Evolutionary conservation across 1,140 invertebrate species (phyloP).

Genomic region (Drosophila cardini): DNA sequence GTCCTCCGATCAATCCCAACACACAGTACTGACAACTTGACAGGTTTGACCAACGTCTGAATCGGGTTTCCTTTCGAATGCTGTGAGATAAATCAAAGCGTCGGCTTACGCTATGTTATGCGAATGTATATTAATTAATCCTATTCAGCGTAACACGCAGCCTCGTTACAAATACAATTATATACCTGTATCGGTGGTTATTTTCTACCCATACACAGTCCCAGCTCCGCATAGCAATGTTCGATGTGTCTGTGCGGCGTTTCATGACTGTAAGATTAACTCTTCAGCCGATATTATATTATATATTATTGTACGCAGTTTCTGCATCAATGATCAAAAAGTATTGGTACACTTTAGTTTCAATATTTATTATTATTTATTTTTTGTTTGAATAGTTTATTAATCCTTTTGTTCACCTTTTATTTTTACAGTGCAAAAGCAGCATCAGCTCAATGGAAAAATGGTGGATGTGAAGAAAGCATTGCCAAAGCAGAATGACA

Average conservation of each 20-base stretch:
- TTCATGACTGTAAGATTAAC: conserved; percentile 75
- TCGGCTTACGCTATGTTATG: conserved; percentile 82
- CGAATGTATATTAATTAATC: conserved; percentile 54
- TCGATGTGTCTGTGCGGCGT: conserved; percentile 77
- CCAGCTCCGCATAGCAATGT: conserved; percentile 80
- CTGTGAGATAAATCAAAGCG: conserved; percentile 86
- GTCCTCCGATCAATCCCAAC: background rate
- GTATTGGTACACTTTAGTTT: conserved; percentile 61
- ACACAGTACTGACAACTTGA: conserved; percentile 70
- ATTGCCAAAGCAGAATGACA: conserved; percentile 89
- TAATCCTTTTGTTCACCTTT: conserved; percentile 5
- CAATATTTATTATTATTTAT: background rate
- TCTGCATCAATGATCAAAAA: conserved; percentile 73
- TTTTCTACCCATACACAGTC: conserved; percentile 46
- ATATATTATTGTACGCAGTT: conserved; percentile 44
- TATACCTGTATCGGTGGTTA: too few relatives aligned
- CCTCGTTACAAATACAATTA: conserved; percentile 64
- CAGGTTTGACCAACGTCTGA: conserved; percentile 31
- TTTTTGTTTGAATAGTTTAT: background rate
- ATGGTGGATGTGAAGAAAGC: conserved; percentile 93
- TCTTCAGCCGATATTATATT: conserved; percentile 74
- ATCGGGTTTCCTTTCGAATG: conserved; percentile 75
- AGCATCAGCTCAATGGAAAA: conserved; percentile 91
- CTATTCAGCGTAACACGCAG: conserved; percentile 77
- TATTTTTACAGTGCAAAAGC: conserved; percentile 87